Conservation (phyloP, 1,140 invertebrate species). For the Ceratitis capitata region DNA sequence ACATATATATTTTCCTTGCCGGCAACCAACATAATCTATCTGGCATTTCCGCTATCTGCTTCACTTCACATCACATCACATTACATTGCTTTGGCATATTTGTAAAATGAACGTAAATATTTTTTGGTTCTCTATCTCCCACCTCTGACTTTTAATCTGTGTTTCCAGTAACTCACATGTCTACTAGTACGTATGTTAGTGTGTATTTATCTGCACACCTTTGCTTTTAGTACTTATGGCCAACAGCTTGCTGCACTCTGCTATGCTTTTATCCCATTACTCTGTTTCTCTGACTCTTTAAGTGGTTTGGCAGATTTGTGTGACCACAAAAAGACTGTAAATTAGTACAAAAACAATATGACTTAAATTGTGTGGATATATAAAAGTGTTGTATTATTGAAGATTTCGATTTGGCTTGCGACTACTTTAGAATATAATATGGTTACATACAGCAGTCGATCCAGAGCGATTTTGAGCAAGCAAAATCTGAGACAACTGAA, state of each 20-base stretch:
- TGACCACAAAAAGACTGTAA: conserved; percentile 5
- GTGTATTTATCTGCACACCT: background rate
- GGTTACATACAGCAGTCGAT: too few species aligned
- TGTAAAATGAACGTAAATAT: conserved; percentile 13
- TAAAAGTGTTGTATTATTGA: too few species aligned
- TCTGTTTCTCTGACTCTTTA: background rate
- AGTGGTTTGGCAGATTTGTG: background rate
- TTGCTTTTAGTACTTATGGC: background rate
- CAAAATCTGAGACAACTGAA: too few species aligned
- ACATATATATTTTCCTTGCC: background rate
- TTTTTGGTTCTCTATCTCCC: background rate
- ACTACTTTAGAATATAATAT: too few species aligned
- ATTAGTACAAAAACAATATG: background rate
- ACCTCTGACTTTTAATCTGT: background rate
- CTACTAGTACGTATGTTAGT: background rate
- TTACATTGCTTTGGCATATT: conserved; percentile 32
- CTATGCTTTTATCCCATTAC: background rate
- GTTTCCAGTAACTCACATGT: background rate
- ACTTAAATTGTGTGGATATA: too few species aligned
- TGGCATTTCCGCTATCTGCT: conserved; percentile 27
- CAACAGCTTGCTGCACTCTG: background rate
- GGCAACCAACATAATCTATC: conserved; percentile 15
- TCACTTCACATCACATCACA: conserved; percentile 30
- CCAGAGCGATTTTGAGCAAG: too few species aligned
- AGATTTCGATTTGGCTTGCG: too few species aligned